Conservation (phyloP, 2,113 vertebrate species). For the Myiagra hebetior region DNA sequence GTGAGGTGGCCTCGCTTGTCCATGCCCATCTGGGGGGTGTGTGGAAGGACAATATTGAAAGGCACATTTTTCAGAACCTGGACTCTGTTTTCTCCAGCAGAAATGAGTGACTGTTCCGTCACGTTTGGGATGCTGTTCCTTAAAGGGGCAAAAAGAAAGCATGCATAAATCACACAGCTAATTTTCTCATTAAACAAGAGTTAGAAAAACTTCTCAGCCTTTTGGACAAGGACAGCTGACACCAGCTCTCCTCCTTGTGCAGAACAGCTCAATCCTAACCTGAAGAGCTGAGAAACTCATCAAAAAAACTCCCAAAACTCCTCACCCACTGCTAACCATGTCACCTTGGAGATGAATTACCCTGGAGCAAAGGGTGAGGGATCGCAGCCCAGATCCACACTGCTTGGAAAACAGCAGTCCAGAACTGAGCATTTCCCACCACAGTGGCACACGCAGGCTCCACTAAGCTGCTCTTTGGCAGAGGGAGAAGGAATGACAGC, state of each 20-base stretch:
- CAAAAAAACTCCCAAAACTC: neutral
- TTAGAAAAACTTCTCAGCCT: neutral
- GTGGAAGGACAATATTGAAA: constrained; percentile 88
- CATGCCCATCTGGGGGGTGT: constrained; percentile 77
- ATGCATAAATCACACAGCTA: neutral
- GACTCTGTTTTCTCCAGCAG: constrained; percentile 84
- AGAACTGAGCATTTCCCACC: neutral
- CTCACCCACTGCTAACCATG: neutral
- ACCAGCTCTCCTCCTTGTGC: neutral
- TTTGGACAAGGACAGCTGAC: neutral
- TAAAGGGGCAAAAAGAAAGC: neutral
- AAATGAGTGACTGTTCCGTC: constrained; percentile 77
- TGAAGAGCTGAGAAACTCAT: neutral
- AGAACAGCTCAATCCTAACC: neutral
- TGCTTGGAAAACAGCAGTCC: neutral
- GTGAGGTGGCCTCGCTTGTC: constrained; percentile 89
- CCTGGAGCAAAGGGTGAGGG: neutral
- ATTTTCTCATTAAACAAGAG: neutral
- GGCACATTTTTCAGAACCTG: constrained; percentile 91
- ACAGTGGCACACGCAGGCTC: rapidly evolving
- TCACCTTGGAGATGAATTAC: neutral
- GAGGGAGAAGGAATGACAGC: neutral
- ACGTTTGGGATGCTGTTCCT: constrained; percentile 81
- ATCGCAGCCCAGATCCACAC: neutral
- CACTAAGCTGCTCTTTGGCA: neutral